Percentiles rank a stretch among this genome's conserved stretches.
phyloP scores from a whole-genome alignment of 37 sponge, comb jelly and placozoan species.

The Lycopodina hypogea region DNA sequence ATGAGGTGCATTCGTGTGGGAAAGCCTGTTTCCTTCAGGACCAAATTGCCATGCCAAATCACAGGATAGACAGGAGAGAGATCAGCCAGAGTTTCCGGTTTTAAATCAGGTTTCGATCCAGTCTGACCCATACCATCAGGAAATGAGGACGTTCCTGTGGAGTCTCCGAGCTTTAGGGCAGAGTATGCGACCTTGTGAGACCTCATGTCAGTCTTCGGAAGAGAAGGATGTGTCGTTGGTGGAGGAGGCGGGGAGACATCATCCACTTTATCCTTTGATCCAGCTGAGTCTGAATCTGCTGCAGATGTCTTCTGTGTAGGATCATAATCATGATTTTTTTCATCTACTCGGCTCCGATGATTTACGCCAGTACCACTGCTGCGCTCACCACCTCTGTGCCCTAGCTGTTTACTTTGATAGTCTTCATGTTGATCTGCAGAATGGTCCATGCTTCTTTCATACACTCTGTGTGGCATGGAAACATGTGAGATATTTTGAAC shows the following conservation, averaged over 20 bases:
- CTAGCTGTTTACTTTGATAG: not conserved
- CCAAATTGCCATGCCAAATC: slow-evolving; percentile 86
- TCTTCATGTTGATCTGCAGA: not conserved
- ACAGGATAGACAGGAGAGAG: slow-evolving; percentile 79
- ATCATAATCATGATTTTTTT: not conserved
- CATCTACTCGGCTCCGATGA: not conserved
- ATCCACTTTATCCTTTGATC: not conserved
- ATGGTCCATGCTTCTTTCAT: not conserved
- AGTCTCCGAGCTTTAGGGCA: slow-evolving; percentile 52
- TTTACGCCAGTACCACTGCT: not conserved
- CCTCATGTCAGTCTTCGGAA: not conserved
- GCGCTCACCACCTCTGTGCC: not conserved
- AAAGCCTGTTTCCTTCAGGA: slow-evolving; percentile 91
- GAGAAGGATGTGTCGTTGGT: not conserved
- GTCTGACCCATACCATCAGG: slow-evolving; percentile 17
- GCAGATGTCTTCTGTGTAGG: not conserved
- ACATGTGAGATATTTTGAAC: not conserved
- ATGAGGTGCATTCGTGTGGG: slow-evolving; percentile 89
- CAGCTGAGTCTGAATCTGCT: not conserved
- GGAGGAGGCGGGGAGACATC: not conserved
- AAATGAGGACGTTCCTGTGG: slow-evolving; percentile 47
- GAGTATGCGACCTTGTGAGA: slow-evolving; percentile 29
- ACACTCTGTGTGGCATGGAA: not conserved
- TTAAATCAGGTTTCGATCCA: slow-evolving; percentile 37
- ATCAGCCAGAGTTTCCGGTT: slow-evolving; percentile 66